A percentile compares a stretch with the other conserved stretches of the same genome.
These are phyloP conservation scores for Calycopis cecrops DNA, from an alignment of 1,140 invertebrate species.

Conservation along the genomic window DNA sequence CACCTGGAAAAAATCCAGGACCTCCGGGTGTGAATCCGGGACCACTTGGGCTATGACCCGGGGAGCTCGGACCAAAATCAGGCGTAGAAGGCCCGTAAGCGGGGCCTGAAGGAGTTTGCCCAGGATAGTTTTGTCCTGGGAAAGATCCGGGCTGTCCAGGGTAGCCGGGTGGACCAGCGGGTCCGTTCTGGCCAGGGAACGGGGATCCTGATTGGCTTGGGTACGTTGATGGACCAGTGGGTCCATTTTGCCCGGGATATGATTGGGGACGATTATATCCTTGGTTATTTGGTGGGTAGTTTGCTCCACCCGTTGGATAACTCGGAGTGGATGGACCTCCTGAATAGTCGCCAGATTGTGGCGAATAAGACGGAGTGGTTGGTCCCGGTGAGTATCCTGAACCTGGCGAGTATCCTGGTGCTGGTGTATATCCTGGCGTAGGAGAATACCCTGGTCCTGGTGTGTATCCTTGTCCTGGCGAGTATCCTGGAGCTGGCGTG, in stretches of 20 bases:
- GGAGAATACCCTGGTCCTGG: no score
- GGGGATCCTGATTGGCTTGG: constrained; percentile 1
- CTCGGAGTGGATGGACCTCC: constrained; percentile 23
- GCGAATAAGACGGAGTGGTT: constrained; percentile 16
- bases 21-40: constrained; percentile 23
- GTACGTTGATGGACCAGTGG: not conserved
- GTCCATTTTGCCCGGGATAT: constrained; percentile 4
- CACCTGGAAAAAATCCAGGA: constrained; percentile 16
- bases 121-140: constrained; percentile 11
- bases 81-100: constrained; percentile 24
- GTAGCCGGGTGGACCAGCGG: not conserved
- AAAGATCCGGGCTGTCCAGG: not conserved
- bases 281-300: constrained; percentile 11
- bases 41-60: constrained; percentile 28
- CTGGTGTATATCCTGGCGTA: no score
- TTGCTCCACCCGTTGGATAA: constrained; percentile 21
- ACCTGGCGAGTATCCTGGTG: no score
- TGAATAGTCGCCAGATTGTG: constrained; percentile 12
- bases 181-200: not conserved
- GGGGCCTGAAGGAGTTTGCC: not conserved
- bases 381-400: constrained; percentile 32
- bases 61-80: constrained; percentile 23
- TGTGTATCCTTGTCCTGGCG: no score
- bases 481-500: constrained; percentile 5
- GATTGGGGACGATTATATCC: constrained; percentile 11